Evolutionary conservation across 2,888 invertebrate species (phyloP), one percentile per base, ranked within the genome.

Genomic region (Scelioninae gen. 1): DNA sequence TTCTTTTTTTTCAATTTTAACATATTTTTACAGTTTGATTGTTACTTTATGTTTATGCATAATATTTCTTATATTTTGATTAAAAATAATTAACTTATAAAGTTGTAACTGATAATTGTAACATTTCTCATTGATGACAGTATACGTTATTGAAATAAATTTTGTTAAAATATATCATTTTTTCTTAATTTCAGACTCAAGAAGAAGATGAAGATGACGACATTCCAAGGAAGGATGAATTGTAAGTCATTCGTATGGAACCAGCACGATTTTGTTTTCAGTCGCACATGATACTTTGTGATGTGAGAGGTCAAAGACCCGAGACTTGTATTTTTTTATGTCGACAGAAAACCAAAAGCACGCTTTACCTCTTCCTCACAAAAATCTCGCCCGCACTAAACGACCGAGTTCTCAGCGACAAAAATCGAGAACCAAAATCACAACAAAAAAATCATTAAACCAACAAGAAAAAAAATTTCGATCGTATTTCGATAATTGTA

Each of bases 121-220:
- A n/a, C n/a, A n/a, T n/a, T n/a, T n/a, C n/a, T n/a, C n/a, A n/a
- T n/a, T n/a, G n/a, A n/a, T n/a, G n/a, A n/a, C n/a, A n/a, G n/a
- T n/a, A n/a, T n/a, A n/a, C n/a, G n/a, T n/a, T n/a, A n/a, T n/a
- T n/a, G n/a, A n/a, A n/a, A n/a, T n/a, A n/a, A n/a, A n/a, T n/a
- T n/a, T n/a, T n/a, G n/a, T n/a, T n/a, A n/a, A n/a, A n/a, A n/a
- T n/a, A n/a, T n/a, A 43, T 23, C 6, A 63, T 49, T 15, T 65
- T 65, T 32, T 72, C 77, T 51, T 55, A 86, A 83, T 82, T 38
- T 88, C 83, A 93, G 93, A 93, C 93, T 83, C 94, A 94, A 82
- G 95, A 95, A 88, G 95, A 94, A 85, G 95, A 95, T 51, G 96
- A 96, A 87, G 96, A 96, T 82, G 96, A 96, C 62, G 96, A 95